Evolutionary conservation across 1,140 invertebrate species (phyloP), one percentile per base, ranked within the genome.

Genomic region (Trichomalopsis sarcophagae): DNA sequence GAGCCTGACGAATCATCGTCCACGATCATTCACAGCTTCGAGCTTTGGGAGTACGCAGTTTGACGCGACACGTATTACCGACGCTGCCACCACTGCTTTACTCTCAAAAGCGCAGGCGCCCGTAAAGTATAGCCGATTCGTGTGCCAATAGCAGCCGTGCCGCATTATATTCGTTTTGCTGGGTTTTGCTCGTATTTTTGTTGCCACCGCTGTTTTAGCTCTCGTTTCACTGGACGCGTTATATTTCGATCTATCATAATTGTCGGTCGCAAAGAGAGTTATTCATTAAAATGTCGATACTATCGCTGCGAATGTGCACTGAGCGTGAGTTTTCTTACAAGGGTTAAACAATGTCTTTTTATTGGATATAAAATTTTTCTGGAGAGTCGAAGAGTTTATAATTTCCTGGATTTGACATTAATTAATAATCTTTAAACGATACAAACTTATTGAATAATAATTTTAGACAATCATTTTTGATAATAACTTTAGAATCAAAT

Each of bases 61-160:
- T 30, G 13, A 17, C 73, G 73, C 55, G 81, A 82, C 81, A 71
- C 82, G 75, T 75, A 75, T 84, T 27, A 76, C 2, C 23, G 74
- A 69, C 4, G n/a, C 21, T 6, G 30, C 33, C n/a, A 4, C 62
- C 17, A 0, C 55, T 2, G 23, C 76, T 55, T 79, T 76, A 50
- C 10, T 23, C 68, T 44, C 62, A 71, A 66, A 40, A 81, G 66
- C 62, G 40, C 47, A 47, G 40, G 66, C 68, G 47, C 27, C 50
- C 62, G 30, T 69, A 84, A 78, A 74, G 68, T 68, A 80, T 55
- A 73, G 79, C 17, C 75, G 76, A 82, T 83, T 86, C 33, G 80
- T 86, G 81, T 66, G 68, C 47, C 84, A 50, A 14, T 7, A 40
- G 23, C 73, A 75, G 36, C 21, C 82, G 75, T 50, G 14, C 13